Base-by-base conservation (phyloP, 2,113 vertebrate genomes). In the Alligator mississippiensis region DNA sequence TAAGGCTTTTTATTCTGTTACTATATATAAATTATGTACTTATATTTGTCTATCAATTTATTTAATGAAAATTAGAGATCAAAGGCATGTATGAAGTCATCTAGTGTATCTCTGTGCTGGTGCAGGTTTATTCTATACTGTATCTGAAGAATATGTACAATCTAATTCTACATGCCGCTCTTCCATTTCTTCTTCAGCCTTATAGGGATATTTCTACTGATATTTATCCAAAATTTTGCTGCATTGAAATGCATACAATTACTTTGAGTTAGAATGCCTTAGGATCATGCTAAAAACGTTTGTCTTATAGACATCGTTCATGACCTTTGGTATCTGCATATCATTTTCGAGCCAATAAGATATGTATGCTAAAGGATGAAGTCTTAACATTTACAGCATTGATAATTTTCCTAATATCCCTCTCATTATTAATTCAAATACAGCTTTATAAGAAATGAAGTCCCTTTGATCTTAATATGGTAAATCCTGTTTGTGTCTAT, bases 311-410 rank as follows among this genome's bases (percentile, higher is more conserved):
- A 9, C 15, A 83, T 47, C 72, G 85, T 81, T 90, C 16, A 76
- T 1, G 0, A 25, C 21, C 22, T 19, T 2, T 60, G 54, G 80
- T 87, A 79, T 1, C 57, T 5, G 3, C 6, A 85, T 59, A 47
- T 77, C 0, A 0, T 11, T 47, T 7, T 62, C 34, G 77, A 62
- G 2, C 17, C 17, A 63, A 16, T 0, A 1, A 5, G 1, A 5
- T 64, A 12, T 8, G 0, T 13, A 17, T 47, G 12, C 16, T 79
- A 81, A 34, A 80, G 38, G 77, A 60, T 22, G 2, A 72, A 79
- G 4, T 90, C 16, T 57, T 64, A 58, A 4, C 78, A 78, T n/a
- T 89, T 78, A 55, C 10, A 17, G 3, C 21, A 89, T 70, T 18
- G 3, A 1, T 55, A 87, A 76, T 72, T 80, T 5, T 60, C 13